Percentiles rank a stretch among this genome's conserved stretches.
These are phyloP conservation scores for Caranx ignobilis DNA, from an alignment of 2,113 vertebrate genomes.

Conservation along the genomic window DNA sequence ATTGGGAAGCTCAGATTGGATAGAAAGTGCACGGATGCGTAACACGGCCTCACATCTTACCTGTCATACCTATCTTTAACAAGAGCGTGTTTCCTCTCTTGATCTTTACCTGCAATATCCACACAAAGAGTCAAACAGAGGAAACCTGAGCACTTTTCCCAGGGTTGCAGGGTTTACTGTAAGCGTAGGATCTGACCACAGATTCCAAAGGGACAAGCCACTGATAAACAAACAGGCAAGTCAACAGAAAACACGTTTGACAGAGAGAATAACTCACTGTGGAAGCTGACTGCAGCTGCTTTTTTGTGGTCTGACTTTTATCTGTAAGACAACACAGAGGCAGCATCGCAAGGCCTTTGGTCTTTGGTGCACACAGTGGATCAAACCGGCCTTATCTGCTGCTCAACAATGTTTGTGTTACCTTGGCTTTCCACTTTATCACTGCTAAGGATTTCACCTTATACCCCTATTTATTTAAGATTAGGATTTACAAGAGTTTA, in stretches of 20 bases:
- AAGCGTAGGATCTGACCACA: slow-evolving; percentile 49
- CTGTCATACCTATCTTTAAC: neutral
- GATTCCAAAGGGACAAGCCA: slow-evolving; percentile 64
- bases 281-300: slow-evolving; percentile 57
- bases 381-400: slow-evolving; percentile 60
- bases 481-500: slow-evolving; percentile 35
- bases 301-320: slow-evolving; percentile 74
- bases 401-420: slow-evolving; percentile 51
- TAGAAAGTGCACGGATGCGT: neutral
- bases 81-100: neutral
- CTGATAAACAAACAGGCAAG: slow-evolving; percentile 74
- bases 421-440: slow-evolving; percentile 39
- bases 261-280: slow-evolving; percentile 57
- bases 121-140: slow-evolving; percentile 8
- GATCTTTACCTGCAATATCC: slow-evolving; percentile 35
- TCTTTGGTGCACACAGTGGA: slow-evolving; percentile 42
- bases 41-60: neutral
- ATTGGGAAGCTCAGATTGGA: neutral
- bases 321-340: slow-evolving; percentile 68
- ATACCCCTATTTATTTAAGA: slow-evolving; percentile 42
- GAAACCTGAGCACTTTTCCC: slow-evolving; percentile 18
- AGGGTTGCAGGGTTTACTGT: slow-evolving; percentile 54
- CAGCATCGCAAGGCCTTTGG: slow-evolving; percentile 50
- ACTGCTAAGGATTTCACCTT: slow-evolving; percentile 8
- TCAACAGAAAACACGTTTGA: slow-evolving; percentile 66